phyloP scores from a whole-genome alignment of 2,888 invertebrate genomes.

The Achlya flavicornis region DNA sequence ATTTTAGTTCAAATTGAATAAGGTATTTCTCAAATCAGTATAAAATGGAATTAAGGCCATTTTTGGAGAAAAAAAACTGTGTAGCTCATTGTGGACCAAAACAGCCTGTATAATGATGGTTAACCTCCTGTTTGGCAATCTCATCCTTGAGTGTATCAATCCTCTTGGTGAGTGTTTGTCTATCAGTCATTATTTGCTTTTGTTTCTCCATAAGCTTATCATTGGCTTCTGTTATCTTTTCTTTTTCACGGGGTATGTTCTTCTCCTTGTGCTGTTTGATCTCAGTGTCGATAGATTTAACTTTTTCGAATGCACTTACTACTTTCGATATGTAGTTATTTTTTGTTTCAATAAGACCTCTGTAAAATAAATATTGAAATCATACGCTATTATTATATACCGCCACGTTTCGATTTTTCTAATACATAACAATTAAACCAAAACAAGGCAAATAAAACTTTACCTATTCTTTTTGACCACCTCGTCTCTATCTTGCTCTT shows the following conservation, averaged over 20 bases:
- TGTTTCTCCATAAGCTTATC: slow-evolving; percentile 76
- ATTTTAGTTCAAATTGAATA: too few relatives aligned
- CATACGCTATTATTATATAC: not conserved
- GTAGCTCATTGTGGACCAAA: too few relatives aligned
- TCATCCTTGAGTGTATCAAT: slow-evolving; percentile 84
- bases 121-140: slow-evolving; percentile 82
- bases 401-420: too few relatives aligned
- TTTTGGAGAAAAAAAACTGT: too few relatives aligned
- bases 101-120: too few relatives aligned
- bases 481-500: slow-evolving; percentile 62
- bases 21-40: too few relatives aligned
- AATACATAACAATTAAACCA: not conserved
- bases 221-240: slow-evolving; percentile 76
- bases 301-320: slow-evolving; percentile 73
- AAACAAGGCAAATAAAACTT: slow-evolving; percentile 4
- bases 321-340: slow-evolving; percentile 70
- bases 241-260: slow-evolving; percentile 82
- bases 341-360: slow-evolving; percentile 69
- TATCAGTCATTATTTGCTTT: slow-evolving; percentile 72
- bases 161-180: slow-evolving; percentile 72
- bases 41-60: too few relatives aligned
- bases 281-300: slow-evolving; percentile 80
- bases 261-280: slow-evolving; percentile 82
- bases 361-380: slow-evolving; percentile 32
- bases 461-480: slow-evolving; percentile 70